phyloP scores from a whole-genome alignment of 92 coral and sea anemone species.

The Pocillopora meandrina region DNA sequence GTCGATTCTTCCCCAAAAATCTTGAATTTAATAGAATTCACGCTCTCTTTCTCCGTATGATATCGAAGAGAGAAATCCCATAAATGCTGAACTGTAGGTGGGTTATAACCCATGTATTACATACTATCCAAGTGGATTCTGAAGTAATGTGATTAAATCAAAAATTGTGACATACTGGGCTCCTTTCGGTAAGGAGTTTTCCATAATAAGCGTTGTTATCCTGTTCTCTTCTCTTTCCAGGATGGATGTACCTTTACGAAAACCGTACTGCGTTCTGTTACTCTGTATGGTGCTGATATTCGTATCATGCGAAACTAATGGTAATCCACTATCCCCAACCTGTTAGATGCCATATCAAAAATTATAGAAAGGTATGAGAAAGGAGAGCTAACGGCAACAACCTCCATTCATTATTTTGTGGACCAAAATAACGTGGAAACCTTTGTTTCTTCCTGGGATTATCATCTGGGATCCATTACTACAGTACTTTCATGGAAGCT shows the following conservation, averaged over 20 bases:
- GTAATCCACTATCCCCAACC: not conserved
- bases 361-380: constrained; percentile 9
- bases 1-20: too few relatives aligned
- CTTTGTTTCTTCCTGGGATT: constrained; percentile 34
- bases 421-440: constrained; percentile 3
- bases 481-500: constrained; percentile 31
- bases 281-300: not conserved
- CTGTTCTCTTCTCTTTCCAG: not conserved
- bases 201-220: too few relatives aligned
- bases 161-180: too few relatives aligned
- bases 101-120: too few relatives aligned
- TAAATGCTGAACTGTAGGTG: too few relatives aligned
- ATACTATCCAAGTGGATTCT: too few relatives aligned
- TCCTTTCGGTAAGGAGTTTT: too few relatives aligned
- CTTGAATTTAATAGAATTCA: too few relatives aligned
- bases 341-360: constrained; percentile 3
- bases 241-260: not conserved
- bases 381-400: constrained; percentile 12
- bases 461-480: constrained; percentile 45
- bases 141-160: too few relatives aligned
- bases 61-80: too few relatives aligned
- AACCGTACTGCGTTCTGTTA: not conserved
- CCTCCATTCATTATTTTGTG: not conserved
- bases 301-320: not conserved
- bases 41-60: too few relatives aligned